Conservation (phyloP, 2,113 vertebrate genomes). For the Talpa occidentalis region DNA sequence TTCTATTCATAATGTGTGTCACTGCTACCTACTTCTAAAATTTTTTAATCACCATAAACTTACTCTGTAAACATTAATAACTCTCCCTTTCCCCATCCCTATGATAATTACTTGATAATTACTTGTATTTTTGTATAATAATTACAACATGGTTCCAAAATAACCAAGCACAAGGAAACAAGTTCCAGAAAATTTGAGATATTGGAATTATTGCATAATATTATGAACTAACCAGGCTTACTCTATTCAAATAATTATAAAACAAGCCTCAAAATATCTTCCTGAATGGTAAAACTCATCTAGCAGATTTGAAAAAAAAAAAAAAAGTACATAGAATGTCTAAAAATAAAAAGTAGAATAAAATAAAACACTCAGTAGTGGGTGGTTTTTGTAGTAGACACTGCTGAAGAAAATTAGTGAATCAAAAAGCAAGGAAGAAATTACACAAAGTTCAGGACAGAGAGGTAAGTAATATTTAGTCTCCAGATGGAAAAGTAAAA, state of each 20-base stretch:
- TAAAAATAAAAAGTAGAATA: constrained; percentile 37
- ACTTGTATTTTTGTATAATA: not conserved
- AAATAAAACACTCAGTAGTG: constrained; percentile 11
- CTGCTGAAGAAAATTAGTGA: not conserved
- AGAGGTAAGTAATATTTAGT: not conserved
- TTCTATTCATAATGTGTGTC: not conserved
- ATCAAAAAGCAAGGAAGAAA: not conserved
- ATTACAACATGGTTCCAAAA: not conserved
- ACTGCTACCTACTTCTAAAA: not conserved
- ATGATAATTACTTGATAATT: constrained; percentile 5
- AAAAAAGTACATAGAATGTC: not conserved
- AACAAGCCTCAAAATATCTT: constrained; percentile 36
- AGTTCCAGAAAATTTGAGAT: not conserved
- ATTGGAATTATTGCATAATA: not conserved
- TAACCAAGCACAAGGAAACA: not conserved
- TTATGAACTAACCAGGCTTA: constrained; percentile 20
- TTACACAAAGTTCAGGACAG: not conserved
- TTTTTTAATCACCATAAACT: not conserved
- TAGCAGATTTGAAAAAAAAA: not conserved
- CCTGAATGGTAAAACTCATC: not conserved
- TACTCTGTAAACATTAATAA: not conserved
- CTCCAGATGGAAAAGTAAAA: not conserved
- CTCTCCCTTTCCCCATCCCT: not conserved
- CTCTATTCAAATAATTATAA: not conserved
- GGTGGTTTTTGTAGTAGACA: not conserved